phyloP scores from a whole-genome alignment of 2,113 vertebrate genomes.

The Apodemus sylvaticus region DNA sequence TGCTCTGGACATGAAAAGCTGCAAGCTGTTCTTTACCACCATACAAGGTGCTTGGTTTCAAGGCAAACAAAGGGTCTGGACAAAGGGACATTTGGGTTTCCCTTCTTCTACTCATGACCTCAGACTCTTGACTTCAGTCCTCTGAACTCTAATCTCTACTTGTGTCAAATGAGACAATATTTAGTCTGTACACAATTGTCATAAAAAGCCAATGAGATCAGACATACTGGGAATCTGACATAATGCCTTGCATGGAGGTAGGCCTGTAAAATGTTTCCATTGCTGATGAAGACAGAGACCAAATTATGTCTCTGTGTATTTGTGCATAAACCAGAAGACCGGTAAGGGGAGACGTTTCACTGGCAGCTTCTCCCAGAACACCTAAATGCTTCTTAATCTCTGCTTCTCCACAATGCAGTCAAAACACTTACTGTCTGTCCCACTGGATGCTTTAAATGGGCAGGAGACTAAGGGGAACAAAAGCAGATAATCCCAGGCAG shows the following conservation, averaged over 20 bases:
- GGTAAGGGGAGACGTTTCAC: neutral
- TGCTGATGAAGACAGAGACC: neutral
- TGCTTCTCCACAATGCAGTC: neutral
- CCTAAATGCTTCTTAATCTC: neutral
- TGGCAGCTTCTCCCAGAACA: neutral
- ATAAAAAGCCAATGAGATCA: slow-evolving; percentile 7
- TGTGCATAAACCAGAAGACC: neutral
- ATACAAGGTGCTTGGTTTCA: too few species aligned
- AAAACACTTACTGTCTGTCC: neutral
- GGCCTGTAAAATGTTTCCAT: neutral
- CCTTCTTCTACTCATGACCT: neutral
- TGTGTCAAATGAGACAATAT: neutral
- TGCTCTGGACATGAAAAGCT: neutral
- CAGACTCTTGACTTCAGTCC: neutral
- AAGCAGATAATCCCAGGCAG: neutral
- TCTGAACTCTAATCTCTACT: neutral
- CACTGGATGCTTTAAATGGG: neutral
- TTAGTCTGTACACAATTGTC: neutral
- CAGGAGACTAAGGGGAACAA: neutral
- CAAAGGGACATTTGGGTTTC: neutral
- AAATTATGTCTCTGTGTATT: neutral
- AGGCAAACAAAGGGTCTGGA: neutral
- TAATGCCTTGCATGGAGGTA: neutral
- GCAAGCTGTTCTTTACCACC: neutral
- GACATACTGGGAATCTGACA: neutral